Evolutionary conservation across 2,888 invertebrate species (phyloP), one percentile per base, ranked within the genome.

Genomic region (Latrodectus elegans): DNA sequence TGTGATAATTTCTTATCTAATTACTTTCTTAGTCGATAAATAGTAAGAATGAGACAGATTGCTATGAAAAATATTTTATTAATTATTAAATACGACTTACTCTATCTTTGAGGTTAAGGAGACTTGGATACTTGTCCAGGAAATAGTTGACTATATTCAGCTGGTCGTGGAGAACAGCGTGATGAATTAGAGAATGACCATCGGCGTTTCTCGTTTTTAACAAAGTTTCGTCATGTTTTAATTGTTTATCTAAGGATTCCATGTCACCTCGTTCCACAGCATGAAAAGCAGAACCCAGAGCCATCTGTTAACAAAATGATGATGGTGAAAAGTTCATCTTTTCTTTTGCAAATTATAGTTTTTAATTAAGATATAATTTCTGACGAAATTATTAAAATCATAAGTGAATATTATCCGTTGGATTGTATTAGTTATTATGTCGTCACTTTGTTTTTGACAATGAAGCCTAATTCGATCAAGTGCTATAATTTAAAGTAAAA

Each of bases 191-290:
- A 12, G 89, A 84, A 1, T 88, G 82, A 0, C 90, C 90, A 4
- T 90, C 89, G 10, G 77, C 71, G 70, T 90, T 89, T 68, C 82
- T 89, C 8, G 89, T 88, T 49, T 80, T 76, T n/a, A 90, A 82
- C 2, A 90, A 77, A 22, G 72, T 67, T 15, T 88, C 88, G 49
- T 90, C 90, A 51, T 68, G 22, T 26, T 53, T 51, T 11, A 90
- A 49, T n/a, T 89, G 78, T 15, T 76, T 83, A 64, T 87, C 77
- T 11, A 90, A 73, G 38, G 73, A 87, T 53, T 74, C 77, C 11
- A 89, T 71, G 55, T 90, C 90, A 17, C 90, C 90, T n/a, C 78
- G 83, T 11, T 84, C 79, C 15, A 88, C 85, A 8, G 90, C 89
- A 26, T 85, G 78, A 52, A 90, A 90, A 53, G 89, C 64, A 14